phyloP scores from a whole-genome alignment of 2,797 vertebrate genomes.

The Cuniculus paca region DNA sequence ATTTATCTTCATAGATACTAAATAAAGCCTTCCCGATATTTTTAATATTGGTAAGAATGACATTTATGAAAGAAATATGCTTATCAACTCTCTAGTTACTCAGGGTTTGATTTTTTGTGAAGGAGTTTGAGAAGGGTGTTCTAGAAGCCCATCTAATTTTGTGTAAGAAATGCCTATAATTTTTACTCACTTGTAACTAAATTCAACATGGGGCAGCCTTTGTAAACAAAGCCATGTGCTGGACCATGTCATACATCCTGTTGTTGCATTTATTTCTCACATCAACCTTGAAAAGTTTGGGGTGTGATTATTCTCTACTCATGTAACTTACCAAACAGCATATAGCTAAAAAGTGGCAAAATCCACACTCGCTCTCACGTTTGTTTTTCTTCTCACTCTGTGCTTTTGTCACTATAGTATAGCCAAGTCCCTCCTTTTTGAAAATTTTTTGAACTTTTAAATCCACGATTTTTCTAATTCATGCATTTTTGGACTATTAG shows the following conservation, averaged over 20 bases:
- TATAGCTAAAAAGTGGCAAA: constrained; percentile 1
- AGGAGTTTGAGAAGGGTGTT: background rate
- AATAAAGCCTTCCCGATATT: background rate
- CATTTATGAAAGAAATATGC: background rate
- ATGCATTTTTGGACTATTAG: background rate
- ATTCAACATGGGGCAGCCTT: background rate
- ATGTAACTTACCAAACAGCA: background rate
- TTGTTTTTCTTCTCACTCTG: background rate
- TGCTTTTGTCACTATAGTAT: background rate
- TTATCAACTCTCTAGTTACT: background rate
- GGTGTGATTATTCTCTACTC: background rate
- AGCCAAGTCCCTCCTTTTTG: background rate
- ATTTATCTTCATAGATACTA: background rate
- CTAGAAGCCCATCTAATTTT: background rate
- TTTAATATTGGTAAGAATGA: background rate
- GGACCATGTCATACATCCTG: background rate
- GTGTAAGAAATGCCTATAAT: constrained; percentile 46
- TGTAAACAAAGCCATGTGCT: background rate
- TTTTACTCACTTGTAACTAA: background rate
- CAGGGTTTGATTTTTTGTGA: background rate
- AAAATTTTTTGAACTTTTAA: constrained; percentile 52
- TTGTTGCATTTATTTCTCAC: background rate
- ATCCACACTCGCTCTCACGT: background rate
- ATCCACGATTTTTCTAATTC: background rate
- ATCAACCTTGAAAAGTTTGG: background rate